Percentiles rank a stretch among this genome's conserved stretches.
Evolutionary conservation across 2,888 invertebrate species (phyloP).

Genomic region (Sympetrum striolatum): DNA sequence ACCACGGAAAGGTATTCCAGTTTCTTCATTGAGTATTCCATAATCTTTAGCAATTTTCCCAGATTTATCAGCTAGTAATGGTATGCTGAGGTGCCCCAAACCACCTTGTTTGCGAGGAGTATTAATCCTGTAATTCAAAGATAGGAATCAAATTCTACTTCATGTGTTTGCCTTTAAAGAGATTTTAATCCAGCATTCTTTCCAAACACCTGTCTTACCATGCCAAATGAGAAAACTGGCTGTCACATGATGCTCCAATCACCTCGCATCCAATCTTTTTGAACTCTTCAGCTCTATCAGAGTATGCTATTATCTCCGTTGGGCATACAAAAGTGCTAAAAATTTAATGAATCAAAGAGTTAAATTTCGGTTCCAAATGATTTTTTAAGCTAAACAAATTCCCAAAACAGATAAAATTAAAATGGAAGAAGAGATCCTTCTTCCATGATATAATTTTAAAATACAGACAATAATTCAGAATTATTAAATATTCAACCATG

Average conservation of each 20-base stretch:
- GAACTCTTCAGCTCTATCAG: conserved; percentile 85
- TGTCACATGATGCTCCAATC: conserved; percentile 93
- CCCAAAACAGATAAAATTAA: no score
- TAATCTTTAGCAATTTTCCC: conserved; percentile 84
- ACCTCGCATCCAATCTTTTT: conserved; percentile 84
- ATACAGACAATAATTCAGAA: no score
- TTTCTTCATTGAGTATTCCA: conserved; percentile 89
- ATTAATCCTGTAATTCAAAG: conserved; percentile 67
- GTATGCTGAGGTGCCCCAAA: conserved; percentile 92
- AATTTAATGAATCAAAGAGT: conserved; percentile 26
- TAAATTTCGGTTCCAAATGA: no score
- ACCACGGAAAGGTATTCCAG: conserved; percentile 92
- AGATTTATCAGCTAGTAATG: conserved; percentile 92
- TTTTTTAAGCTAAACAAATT: no score
- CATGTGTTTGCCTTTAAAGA: neutral
- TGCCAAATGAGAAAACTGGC: conserved; percentile 95
- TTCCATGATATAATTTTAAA: no score
- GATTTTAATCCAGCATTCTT: conserved; percentile 38
- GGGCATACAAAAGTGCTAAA: conserved; percentile 67
- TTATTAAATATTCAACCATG: no score
- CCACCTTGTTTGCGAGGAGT: conserved; percentile 94
- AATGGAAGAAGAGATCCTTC: no score
- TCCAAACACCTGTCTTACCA: conserved; percentile 66
- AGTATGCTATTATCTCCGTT: conserved; percentile 97
- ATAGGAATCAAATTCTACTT: neutral